Evolutionary conservation across 2,888 invertebrate genomes (phyloP), one percentile per base, ranked within the genome.

Genomic region (Latrodectus elegans): DNA sequence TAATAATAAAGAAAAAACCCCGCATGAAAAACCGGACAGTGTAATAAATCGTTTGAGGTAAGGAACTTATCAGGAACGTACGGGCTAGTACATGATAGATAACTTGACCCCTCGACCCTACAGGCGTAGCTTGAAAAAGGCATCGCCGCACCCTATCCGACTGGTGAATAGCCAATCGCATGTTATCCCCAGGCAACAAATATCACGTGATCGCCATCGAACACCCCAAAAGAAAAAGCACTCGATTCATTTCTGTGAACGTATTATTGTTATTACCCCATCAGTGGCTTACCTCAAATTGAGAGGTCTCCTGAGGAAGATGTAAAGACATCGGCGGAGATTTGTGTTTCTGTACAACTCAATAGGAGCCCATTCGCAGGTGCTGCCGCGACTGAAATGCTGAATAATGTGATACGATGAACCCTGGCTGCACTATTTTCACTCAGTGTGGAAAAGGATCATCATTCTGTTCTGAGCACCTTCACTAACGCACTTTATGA

Each of bases 51-150:
- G 86, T 82, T 87, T 80, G 73, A 75, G 73, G 73, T 80, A 80
- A 81, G 86, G 77, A 87, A 87, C 86, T 87, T 38, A 87, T 87
- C 86, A 87, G 86, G 86, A 88, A 72, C 77, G 55, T 88, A 68
- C 78, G 87, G 82, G 87, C 83, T 82, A 70, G 87, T 83, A 83
- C 83, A 88, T 83, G 87, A 88, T 88, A 88, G 87, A 88, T 88
- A 88, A 78, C 86, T 87, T 87, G 86, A 87, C 86, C 86, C 55
- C 70, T 8, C 72, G 85, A 87, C 86, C 76, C 75, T 17, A 55
- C 86, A 87, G 86, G 86, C 86, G 86, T 87, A 81, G 86, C 86
- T 87, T 60, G 60, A n/a, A 15, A 15, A 60, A 60, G 60, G 60
- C 60, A 60, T 60, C 60, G 60, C 60, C 60, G 60, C 60, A 60